Base-by-base conservation (phyloP, 2,113 vertebrate genomes). In the Rhinoptilus africanus region DNA sequence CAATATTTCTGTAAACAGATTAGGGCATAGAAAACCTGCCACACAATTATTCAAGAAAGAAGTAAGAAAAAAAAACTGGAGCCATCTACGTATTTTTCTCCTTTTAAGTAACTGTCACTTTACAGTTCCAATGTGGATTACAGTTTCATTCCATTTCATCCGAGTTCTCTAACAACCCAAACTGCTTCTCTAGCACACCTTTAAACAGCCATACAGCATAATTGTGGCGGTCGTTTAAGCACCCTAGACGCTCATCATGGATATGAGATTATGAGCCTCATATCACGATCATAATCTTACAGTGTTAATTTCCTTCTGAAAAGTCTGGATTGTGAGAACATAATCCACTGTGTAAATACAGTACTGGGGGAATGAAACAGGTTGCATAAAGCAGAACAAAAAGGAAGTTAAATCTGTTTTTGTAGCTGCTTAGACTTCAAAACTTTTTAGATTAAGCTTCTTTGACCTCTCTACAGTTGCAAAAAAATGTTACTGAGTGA, bases 1-100 rank as follows among this genome's bases (percentile, higher is more conserved):
- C 84, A 97, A 37, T 97, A 97, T 97, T 97, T 97, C 85, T 96
- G 53, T 96, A 96, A 98, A 96, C 11, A n/a, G 95, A 92, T 94
- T 93, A 97, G 34, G 30, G n/a, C 59, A 71, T 85, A 96, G 89
- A 88, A 96, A 91, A 5, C 12, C 45, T 78, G 81, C n/a, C 35
- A 85, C 41, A 89, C 39, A 94, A 93, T 94, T 94, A 95, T 67
- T 83, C 32, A 84, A 93, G 88, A 94, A 78, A 96, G 45, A 63
- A 41, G 27, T 45, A 73, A 56, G 14, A 43, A 91, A 81, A 86
- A 88, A 78, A 95, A 47, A 12, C 54, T 89, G 32, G 47, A 96
- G 19, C 24, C 43, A 54, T 69, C 9, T 76, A 56, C 17, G 19
- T 73, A 43, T 68, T 97, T 88, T 96, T 95, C 51, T 90, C 8